A percentile compares a stretch with the other conserved stretches of the same genome.
Evolutionary conservation across 2,113 vertebrate species (phyloP).

Genomic region (Quiscalus mexicanus): DNA sequence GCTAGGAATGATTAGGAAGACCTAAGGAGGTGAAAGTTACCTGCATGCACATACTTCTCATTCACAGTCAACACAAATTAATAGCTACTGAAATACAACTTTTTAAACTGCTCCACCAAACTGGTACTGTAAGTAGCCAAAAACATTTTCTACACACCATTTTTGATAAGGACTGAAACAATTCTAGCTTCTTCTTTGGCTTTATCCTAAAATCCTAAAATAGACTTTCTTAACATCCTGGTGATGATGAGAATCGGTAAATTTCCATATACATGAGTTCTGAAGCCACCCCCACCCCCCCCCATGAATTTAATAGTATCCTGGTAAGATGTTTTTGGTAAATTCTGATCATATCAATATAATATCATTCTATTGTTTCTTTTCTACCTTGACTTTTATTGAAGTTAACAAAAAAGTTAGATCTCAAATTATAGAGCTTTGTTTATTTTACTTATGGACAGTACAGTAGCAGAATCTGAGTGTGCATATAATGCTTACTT

Average conservation of each 20-base stretch:
- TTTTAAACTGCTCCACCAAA: background rate
- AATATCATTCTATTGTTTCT: background rate
- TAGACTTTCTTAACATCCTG: background rate
- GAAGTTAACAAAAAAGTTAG: background rate
- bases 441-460: background rate
- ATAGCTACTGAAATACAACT: background rate
- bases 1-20: background rate
- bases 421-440: background rate
- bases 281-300: too few species aligned
- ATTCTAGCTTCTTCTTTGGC: background rate
- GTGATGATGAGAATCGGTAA: background rate
- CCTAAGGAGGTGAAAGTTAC: background rate
- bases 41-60: background rate
- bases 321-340: background rate
- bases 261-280: background rate
- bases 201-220: background rate
- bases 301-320: background rate
- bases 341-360: background rate
- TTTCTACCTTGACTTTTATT: background rate
- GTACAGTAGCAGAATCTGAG: background rate
- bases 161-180: background rate
- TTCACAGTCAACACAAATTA: background rate
- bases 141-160: background rate
- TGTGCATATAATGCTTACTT: background rate
- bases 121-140: background rate